phyloP scores from a whole-genome alignment of 2,797 vertebrate genomes.

The Parauchenoglanis ngamensis region DNA sequence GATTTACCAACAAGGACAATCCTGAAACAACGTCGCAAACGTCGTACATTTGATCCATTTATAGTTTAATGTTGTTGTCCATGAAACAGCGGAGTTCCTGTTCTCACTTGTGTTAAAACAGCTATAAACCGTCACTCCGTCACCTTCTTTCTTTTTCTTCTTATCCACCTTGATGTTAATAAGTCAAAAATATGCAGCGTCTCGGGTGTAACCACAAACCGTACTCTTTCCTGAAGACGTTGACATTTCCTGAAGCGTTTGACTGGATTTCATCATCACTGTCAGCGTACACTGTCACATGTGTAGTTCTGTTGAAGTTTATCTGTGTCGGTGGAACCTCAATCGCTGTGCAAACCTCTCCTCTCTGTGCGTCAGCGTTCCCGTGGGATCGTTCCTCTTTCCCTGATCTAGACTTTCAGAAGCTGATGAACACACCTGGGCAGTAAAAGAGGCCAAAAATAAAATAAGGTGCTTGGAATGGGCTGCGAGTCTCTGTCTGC shows the following conservation, averaged over 20 bases:
- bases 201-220: too few species aligned
- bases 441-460: slow-evolving; percentile 22
- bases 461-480: not conserved
- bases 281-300: not conserved
- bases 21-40: not conserved
- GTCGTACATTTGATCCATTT: not conserved
- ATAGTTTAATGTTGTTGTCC: not conserved
- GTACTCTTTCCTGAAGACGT: too few species aligned
- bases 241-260: too few species aligned
- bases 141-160: not conserved
- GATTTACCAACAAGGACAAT: not conserved
- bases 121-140: not conserved
- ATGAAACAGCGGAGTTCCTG: not conserved
- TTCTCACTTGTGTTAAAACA: not conserved
- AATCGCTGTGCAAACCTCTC: not conserved
- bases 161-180: too few species aligned
- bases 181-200: too few species aligned
- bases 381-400: not conserved
- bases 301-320: not conserved
- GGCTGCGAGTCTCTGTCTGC: not conserved
- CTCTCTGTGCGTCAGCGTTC: slow-evolving; percentile 6
- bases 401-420: slow-evolving; percentile 20
- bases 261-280: not conserved
- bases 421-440: slow-evolving; percentile 32
- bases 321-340: not conserved